Evolutionary conservation across 2,797 vertebrate species (phyloP).

Genomic region (Acropternis orthonyx): DNA sequence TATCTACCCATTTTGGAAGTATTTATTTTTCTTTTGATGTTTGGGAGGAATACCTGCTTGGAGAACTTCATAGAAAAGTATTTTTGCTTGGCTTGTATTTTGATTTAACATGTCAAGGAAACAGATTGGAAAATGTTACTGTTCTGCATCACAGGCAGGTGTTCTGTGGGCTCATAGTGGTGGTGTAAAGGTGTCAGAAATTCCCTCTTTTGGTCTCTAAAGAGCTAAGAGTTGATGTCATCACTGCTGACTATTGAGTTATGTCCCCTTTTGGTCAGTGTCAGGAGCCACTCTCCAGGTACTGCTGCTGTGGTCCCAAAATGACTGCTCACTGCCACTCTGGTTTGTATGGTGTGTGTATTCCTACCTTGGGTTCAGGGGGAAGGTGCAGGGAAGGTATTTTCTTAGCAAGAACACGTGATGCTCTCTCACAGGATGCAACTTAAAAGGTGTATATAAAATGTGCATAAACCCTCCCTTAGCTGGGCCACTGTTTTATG

Average conservation of each 20-base stretch:
- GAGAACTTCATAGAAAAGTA: neutral
- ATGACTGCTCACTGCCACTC: neutral
- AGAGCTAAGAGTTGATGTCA: neutral
- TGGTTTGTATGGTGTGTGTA: accelerated
- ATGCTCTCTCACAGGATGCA: neutral
- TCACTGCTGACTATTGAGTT: neutral
- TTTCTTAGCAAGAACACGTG: neutral
- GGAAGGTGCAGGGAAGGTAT: neutral
- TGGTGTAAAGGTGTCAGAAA: conserved; percentile 13
- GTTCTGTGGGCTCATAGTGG: neutral
- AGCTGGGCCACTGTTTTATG: neutral
- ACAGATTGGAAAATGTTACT: conserved; percentile 9
- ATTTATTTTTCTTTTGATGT: neutral
- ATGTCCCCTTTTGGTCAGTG: neutral
- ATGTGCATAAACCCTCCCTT: neutral
- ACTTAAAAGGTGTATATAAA: neutral
- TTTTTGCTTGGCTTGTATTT: conserved; percentile 11
- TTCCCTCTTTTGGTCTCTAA: neutral
- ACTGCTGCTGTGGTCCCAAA: neutral
- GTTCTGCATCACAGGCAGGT: neutral
- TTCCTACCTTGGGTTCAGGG: neutral
- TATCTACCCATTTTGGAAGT: accelerated
- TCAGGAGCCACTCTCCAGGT: neutral
- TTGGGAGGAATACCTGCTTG: neutral
- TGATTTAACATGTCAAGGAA: neutral